These are phyloP conservation scores for pig (Sus scrofa) DNA, from an alignment of 2,113 vertebrate species.

Conservation along the genomic window DNA sequence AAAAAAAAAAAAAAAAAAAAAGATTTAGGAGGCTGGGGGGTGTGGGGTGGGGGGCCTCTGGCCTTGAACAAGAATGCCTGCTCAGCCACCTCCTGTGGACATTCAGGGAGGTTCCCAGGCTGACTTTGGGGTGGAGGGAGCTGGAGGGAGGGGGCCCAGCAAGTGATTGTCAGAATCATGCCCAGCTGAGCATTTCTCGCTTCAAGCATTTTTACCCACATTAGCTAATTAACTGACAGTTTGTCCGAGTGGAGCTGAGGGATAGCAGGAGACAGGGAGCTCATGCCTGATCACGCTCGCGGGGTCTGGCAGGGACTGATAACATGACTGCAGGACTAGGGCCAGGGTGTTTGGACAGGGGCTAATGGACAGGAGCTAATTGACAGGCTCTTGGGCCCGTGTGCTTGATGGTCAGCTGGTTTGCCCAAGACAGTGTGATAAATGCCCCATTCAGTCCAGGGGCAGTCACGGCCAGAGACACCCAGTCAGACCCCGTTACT, in stretches of 20 bases:
- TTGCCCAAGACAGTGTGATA: slow-evolving; percentile 55
- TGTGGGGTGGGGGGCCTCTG: accelerated
- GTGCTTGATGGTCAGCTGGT: slow-evolving; percentile 72
- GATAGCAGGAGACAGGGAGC: slow-evolving; percentile 14
- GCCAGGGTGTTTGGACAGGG: slow-evolving; percentile 55
- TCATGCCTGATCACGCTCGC: slow-evolving; percentile 51
- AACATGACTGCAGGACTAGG: slow-evolving; percentile 31
- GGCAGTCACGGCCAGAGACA: slow-evolving; percentile 64
- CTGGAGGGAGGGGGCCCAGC: neutral
- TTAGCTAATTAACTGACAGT: slow-evolving; percentile 69
- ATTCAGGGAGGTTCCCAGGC: neutral
- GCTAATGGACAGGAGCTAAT: slow-evolving; percentile 58
- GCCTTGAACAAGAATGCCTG: neutral
- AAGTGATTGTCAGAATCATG: slow-evolving; percentile 1
- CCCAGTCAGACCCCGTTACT: slow-evolving; percentile 53
- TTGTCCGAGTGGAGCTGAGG: slow-evolving; percentile 71
- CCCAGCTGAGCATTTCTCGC: slow-evolving; percentile 40
- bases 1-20: too few relatives aligned
- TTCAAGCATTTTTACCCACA: slow-evolving; percentile 50
- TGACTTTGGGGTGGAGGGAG: slow-evolving; percentile 2
- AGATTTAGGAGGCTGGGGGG: too few relatives aligned
- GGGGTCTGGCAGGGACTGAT: slow-evolving; percentile 68
- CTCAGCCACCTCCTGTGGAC: neutral
- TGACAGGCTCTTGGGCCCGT: slow-evolving; percentile 51
- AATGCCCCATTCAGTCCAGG: slow-evolving; percentile 70